Evolutionary conservation across 2,888 invertebrate genomes (phyloP).

Genomic region (Uropetala carovei): DNA sequence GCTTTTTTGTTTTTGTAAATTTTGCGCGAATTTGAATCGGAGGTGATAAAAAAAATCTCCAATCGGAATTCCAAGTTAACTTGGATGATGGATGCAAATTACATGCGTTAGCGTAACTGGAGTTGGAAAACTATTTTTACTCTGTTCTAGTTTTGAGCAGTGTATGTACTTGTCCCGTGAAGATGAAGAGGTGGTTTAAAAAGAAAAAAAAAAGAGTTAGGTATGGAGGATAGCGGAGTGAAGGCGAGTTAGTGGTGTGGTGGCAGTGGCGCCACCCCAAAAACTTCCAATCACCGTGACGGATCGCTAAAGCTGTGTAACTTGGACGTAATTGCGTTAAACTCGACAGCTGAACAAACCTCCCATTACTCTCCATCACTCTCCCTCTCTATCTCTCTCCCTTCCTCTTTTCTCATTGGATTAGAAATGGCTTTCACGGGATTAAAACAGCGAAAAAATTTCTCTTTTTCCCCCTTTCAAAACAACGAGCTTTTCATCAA

Average conservation of each 20-base stretch:
- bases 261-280: constrained; percentile 11
- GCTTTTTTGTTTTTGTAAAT: not conserved
- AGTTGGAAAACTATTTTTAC: no score
- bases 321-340: constrained; percentile 11
- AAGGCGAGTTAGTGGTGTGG: not conserved
- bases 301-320: constrained; percentile 14
- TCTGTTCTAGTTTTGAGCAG: no score
- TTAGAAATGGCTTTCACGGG: constrained; percentile 24
- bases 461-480: not conserved
- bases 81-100: no score
- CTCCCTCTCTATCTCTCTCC: not conserved
- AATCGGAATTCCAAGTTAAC: no score
- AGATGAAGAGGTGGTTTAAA: not conserved
- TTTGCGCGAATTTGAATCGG: not conserved
- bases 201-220: not conserved
- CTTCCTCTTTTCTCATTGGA: not conserved
- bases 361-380: constrained; percentile 13
- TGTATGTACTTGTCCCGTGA: no score
- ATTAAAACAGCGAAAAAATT: not conserved
- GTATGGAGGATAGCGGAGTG: not conserved
- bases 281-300: constrained; percentile 8
- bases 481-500: not conserved
- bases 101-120: no score
- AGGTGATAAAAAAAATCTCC: no score
- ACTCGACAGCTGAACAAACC: constrained; percentile 13